Conservation (phyloP, 2,888 invertebrate species). For the Chymomyza fuscimana region DNA sequence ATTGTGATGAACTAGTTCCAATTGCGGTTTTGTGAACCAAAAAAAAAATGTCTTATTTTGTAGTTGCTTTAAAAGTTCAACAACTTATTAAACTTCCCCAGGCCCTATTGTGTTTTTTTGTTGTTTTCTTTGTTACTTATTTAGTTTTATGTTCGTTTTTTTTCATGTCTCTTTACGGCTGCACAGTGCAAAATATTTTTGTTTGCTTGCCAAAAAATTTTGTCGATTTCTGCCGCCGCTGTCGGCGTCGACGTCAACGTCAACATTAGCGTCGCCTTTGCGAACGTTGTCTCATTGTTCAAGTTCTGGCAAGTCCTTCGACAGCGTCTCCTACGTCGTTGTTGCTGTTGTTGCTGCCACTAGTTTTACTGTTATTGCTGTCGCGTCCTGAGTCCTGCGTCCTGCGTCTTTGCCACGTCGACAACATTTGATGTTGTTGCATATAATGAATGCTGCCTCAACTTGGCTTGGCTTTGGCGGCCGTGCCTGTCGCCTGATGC, state of each 20-base stretch:
- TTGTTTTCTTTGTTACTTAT: conserved; percentile 52
- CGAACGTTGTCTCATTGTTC: conserved; percentile 6
- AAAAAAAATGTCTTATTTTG: too few species aligned
- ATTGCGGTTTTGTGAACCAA: too few species aligned
- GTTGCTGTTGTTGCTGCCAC: conserved; percentile 48
- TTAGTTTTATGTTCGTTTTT: conserved; percentile 52
- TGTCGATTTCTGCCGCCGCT: conserved; percentile 50
- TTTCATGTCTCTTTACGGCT: conserved; percentile 51
- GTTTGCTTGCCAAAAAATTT: conserved; percentile 64
- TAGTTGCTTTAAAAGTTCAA: too few species aligned
- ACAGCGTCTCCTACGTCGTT: conserved; percentile 17
- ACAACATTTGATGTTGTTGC: conserved; percentile 71
- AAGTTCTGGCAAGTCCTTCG: conserved; percentile 24
- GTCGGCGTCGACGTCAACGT: conserved; percentile 36
- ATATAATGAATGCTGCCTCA: conserved; percentile 62
- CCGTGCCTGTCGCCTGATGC: conserved; percentile 36
- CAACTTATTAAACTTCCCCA: too few species aligned
- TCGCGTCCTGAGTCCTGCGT: conserved; percentile 51
- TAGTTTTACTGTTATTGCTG: conserved; percentile 69
- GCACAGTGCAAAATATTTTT: conserved; percentile 64
- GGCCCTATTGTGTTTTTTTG: conserved; percentile 31
- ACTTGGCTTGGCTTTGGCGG: background rate
- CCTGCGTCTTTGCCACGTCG: conserved; percentile 66
- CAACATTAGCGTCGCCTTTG: conserved; percentile 6
- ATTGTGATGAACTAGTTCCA: too few species aligned